Conservation (phyloP, 2,113 vertebrate species). For the Toxotes chatareus region DNA sequence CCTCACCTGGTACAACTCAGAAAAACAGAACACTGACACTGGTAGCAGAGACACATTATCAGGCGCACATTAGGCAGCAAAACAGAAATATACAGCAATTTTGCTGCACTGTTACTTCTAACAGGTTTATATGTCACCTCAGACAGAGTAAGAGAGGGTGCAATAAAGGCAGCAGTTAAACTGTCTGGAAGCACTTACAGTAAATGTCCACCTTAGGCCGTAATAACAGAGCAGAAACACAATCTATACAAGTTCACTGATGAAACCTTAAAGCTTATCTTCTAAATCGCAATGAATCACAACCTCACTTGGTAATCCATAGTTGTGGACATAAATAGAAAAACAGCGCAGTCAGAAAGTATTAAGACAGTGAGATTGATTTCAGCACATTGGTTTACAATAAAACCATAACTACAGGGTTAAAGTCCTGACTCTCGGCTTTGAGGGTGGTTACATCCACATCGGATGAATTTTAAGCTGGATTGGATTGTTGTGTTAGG, state of each 20-base stretch:
- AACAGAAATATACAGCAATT: conserved; percentile 21
- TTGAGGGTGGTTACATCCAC: not conserved
- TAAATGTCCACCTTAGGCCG: conserved; percentile 34
- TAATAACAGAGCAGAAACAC: conserved; percentile 36
- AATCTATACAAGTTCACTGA: conserved; percentile 14
- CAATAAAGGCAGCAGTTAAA: conserved; percentile 60
- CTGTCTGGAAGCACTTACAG: conserved; percentile 34
- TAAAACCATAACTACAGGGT: not conserved
- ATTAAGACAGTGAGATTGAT: not conserved
- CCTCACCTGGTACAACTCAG: not conserved
- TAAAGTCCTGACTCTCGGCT: not conserved
- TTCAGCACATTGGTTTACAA: conserved; percentile 3
- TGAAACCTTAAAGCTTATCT: conserved; percentile 29
- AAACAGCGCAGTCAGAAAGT: not conserved
- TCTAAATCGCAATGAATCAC: conserved; percentile 26
- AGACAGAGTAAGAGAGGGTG: conserved; percentile 30
- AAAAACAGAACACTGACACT: conserved; percentile 2
- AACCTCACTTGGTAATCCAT: conserved; percentile 16
- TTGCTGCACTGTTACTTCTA: conserved; percentile 16
- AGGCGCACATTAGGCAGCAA: not conserved
- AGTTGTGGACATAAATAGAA: conserved; percentile 17
- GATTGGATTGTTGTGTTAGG: not conserved
- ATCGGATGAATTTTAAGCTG: not conserved
- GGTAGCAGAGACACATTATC: conserved; percentile 4
- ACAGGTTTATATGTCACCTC: conserved; percentile 25